A percentile compares a stretch with the other conserved stretches of the same genome.
Evolutionary conservation across 1,140 invertebrate genomes (phyloP).

Genomic region (Lepidurus apus): DNA sequence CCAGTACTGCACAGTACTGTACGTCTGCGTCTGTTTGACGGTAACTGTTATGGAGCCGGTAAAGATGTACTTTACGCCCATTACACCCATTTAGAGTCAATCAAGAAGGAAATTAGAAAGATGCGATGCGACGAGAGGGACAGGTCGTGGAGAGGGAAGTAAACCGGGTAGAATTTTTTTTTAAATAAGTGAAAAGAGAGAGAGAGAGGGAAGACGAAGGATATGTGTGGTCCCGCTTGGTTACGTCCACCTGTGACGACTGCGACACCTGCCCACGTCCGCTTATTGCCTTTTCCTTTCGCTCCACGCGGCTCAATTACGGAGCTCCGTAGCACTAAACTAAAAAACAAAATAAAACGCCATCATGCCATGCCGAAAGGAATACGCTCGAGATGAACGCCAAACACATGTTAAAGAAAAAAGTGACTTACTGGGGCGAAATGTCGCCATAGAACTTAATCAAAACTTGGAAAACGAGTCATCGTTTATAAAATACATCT

Average conservation of each 20-base stretch:
- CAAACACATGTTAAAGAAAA: background rate
- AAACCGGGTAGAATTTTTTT: too few species aligned
- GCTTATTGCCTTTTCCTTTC: slow-evolving; percentile 18
- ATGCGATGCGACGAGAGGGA: background rate
- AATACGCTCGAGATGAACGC: slow-evolving; percentile 5
- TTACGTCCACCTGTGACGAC: slow-evolving; percentile 20
- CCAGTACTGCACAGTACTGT: too few species aligned
- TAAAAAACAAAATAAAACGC: too few species aligned
- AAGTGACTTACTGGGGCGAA: background rate
- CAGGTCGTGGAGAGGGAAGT: background rate
- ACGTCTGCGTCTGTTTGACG: too few species aligned
- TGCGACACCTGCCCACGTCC: slow-evolving; percentile 20
- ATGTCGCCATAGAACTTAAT: background rate
- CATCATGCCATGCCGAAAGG: background rate
- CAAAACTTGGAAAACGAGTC: background rate
- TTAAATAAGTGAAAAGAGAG: background rate
- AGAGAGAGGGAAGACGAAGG: slow-evolving; percentile 7
- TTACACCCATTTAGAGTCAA: background rate
- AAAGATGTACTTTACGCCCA: background rate
- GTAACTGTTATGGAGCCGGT: background rate
- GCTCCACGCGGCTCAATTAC: slow-evolving; percentile 5
- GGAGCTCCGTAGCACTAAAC: background rate
- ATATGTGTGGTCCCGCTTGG: slow-evolving; percentile 10
- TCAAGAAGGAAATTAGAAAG: background rate
- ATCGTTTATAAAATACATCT: background rate